Percentiles rank a stretch among this genome's conserved stretches.
Evolutionary conservation across 2,113 vertebrate species (phyloP).

Genomic region (Scolopax mira): DNA sequence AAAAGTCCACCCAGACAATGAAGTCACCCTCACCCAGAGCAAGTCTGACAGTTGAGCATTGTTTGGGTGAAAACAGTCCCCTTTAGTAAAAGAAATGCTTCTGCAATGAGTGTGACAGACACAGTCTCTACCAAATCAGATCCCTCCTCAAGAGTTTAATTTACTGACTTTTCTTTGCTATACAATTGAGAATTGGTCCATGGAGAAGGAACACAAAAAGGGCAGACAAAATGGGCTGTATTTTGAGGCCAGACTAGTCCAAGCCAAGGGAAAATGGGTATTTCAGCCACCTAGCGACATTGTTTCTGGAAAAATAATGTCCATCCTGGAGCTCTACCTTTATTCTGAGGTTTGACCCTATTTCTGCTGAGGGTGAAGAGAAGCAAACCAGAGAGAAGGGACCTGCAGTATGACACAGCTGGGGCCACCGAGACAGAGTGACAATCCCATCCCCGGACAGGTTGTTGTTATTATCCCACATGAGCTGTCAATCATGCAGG

Average conservation of each 20-base stretch:
- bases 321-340: not conserved
- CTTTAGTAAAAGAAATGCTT: not conserved
- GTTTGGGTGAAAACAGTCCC: not conserved
- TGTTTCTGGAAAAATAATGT: not conserved
- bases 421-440: not conserved
- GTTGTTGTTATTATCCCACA: accelerated
- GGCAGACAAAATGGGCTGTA: not conserved
- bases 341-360: not conserved
- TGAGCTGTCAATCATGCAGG: not conserved
- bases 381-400: not conserved
- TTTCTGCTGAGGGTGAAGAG: not conserved
- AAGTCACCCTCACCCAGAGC: not conserved
- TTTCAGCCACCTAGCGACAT: not conserved
- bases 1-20: not conserved
- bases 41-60: not conserved
- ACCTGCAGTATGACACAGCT: not conserved
- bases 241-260: not conserved
- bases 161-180: not conserved
- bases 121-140: not conserved
- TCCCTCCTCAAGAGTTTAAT: conserved; percentile 21
- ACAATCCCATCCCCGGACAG: not conserved
- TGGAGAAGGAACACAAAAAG: not conserved
- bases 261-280: not conserved
- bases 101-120: not conserved
- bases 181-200: conserved; percentile 17